Evolutionary conservation across 2,797 vertebrate genomes (phyloP), one percentile per base, ranked within the genome.

Genomic region (Decapterus maruadsi): DNA sequence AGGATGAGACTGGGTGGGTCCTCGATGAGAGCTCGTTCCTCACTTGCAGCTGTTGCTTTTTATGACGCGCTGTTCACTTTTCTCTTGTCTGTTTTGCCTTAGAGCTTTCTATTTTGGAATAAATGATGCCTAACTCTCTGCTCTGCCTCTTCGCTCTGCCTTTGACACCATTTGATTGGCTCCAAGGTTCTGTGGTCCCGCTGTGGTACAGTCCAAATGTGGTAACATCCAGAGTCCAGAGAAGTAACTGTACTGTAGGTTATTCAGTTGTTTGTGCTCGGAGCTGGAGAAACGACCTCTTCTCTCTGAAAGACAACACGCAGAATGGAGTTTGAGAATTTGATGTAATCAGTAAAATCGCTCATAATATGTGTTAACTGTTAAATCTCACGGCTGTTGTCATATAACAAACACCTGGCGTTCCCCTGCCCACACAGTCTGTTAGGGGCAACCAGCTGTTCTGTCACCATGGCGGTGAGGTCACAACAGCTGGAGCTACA

Each of bases 81-180:
- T 83, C 53, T 87, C 77, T 87, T 31, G 79, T 92, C 87, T 90
- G 89, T 91, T 91, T 90, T 92, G 90, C 91, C 92, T 94, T 92
- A 94, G 91, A 94, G 92, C 92, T 93, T 93, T 94, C 89, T 94
- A 94, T 94, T 94, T 94, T 94, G 92, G 92, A 95, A 94, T 94
- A 94, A 94, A 94, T 68, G n/a, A 92, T 91, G 85, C 88, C 90
- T 90, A 92, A 93, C 87, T 92, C 85, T 83, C 63, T 55, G 48
- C 55, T 12, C 73, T 1, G 65, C 63, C 40, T 87, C 84, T 58
- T 76, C 50, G n/a, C 51, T 80, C 29, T 26, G 22, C 53, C 55
- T 10, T 31, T 6, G 22, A 29, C 46, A 20, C 40, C 13, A 14
- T 53, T 3, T 38, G 17, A 42, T 38, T 38, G n/a, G 43, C 36